A percentile compares a stretch with the other conserved stretches of the same genome.
phyloP scores from a whole-genome alignment of 2,797 vertebrate genomes.

The Aplochiton taeniatus region DNA sequence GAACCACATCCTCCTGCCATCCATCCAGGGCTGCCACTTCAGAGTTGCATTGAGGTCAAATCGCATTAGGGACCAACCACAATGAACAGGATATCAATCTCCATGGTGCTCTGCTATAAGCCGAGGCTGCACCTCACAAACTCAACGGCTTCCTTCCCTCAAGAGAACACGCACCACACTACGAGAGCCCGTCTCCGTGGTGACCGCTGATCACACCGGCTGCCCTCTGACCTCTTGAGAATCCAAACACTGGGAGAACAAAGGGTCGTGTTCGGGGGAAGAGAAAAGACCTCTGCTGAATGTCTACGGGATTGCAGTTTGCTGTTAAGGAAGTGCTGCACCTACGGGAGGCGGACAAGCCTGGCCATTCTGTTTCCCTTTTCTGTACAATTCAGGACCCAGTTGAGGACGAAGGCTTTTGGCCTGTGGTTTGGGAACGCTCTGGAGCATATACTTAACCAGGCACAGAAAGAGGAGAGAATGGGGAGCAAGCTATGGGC shows the following conservation, averaged over 20 bases:
- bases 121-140: neutral
- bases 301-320: no score
- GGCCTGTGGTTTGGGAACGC: constrained; percentile 33
- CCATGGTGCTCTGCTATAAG: constrained; percentile 15
- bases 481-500: neutral
- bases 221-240: constrained; percentile 30
- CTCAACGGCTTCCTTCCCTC: constrained; percentile 38
- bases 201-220: neutral
- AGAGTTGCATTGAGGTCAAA: no score
- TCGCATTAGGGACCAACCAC: no score
- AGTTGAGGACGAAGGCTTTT: constrained; percentile 13
- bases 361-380: constrained; percentile 17
- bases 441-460: constrained; percentile 7
- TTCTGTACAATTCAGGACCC: constrained; percentile 33
- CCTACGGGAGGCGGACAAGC: no score
- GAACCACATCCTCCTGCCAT: no score
- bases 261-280: constrained; percentile 3
- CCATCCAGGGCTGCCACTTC: no score
- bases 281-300: no score
- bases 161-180: constrained; percentile 46
- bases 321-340: no score
- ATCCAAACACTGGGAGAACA: constrained; percentile 20
- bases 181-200: constrained; percentile 8
- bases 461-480: constrained; percentile 2
- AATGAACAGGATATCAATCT: constrained; percentile 2